A percentile compares a stretch with the other conserved stretches of the same genome.
Evolutionary conservation across 2,113 vertebrate species (phyloP).

Genomic region (Perca schrenkii): DNA sequence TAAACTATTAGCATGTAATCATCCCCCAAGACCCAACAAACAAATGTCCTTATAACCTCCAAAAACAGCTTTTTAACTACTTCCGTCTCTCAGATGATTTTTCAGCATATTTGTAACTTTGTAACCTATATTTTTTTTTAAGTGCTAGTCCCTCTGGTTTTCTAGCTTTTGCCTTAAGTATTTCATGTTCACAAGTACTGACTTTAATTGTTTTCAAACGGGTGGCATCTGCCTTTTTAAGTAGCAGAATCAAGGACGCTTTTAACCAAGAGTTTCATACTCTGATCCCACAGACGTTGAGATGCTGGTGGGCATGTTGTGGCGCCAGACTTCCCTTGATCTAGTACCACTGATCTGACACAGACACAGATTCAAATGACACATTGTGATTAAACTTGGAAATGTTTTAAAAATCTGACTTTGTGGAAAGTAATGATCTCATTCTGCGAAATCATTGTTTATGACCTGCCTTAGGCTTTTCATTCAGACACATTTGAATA

Average conservation of each 20-base stretch:
- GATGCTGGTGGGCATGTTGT: conserved; percentile 48
- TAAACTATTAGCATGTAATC: not conserved
- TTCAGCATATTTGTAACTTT: not conserved
- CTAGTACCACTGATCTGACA: conserved; percentile 40
- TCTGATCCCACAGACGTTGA: conserved; percentile 26
- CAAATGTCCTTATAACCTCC: not conserved
- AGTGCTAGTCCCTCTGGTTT: not conserved
- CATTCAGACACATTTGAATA: conserved; percentile 30
- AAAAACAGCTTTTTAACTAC: not conserved
- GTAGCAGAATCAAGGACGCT: conserved; percentile 30
- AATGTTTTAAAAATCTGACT: conserved; percentile 47
- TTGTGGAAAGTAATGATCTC: conserved; percentile 61
- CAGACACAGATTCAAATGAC: conserved; percentile 40
- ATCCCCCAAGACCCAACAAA: not conserved
- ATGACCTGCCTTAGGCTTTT: conserved; percentile 58
- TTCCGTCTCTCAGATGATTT: not conserved
- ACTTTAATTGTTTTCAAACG: conserved; percentile 15
- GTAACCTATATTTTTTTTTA: not conserved
- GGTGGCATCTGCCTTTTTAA: conserved; percentile 29
- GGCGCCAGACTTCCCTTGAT: conserved; percentile 29
- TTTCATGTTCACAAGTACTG: not conserved
- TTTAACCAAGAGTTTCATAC: conserved; percentile 16
- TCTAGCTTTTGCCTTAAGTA: not conserved
- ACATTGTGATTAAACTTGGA: conserved; percentile 29
- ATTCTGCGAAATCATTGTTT: conserved; percentile 49